Base-by-base conservation (phyloP, 2,113 vertebrate genomes). In the Sebastes fasciatus region DNA sequence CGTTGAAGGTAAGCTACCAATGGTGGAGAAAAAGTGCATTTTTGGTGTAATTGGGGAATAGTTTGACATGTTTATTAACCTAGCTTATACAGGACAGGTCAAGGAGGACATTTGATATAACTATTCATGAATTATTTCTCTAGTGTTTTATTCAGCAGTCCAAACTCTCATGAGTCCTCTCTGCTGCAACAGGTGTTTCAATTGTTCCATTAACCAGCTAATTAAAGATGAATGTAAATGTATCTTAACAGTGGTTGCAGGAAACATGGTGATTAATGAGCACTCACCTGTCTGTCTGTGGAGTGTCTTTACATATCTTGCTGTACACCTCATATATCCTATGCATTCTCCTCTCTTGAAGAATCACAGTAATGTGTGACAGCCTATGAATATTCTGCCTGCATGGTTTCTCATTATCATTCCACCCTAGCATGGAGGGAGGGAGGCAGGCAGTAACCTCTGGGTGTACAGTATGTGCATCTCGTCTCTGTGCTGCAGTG, bases 1-100 rank as follows among this genome's bases (percentile, higher is more conserved):
- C 92, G 17, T 68, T 94, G 3, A 94, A 94, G 93, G 93, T 94
- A 82, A 93, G 91, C 12, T 0, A n/a, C 40, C 9, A 61, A 6
- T 1, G 11, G 14, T 0, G 1, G 6, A 34, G 72, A 80, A 49
- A 49, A 49, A 64, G 58, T 61, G 40, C 6, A 0, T 42, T 9
- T 74, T 80, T 43, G 2, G 8, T 17, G 1, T 21, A 0, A 14
- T 46, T 23, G 34, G 34, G 34, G 34, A n/a, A 17, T 45, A 65
- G 34, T 80, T 77, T 62, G 2, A 21, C 34, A 34, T 34, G 34
- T 34, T 26, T 34, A 34, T 66, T 1, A 19, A 26, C 16, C 48
- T 51, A 1, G 2, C 12, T 46, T 5, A 17, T 13, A 19, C 46
- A 1, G 49, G 26, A n/a, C 12, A 8, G 43, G 34, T 34, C 34